Evolutionary conservation across 2,888 invertebrate genomes (phyloP), one percentile per base, ranked within the genome.

Genomic region (Morpho deidamia): DNA sequence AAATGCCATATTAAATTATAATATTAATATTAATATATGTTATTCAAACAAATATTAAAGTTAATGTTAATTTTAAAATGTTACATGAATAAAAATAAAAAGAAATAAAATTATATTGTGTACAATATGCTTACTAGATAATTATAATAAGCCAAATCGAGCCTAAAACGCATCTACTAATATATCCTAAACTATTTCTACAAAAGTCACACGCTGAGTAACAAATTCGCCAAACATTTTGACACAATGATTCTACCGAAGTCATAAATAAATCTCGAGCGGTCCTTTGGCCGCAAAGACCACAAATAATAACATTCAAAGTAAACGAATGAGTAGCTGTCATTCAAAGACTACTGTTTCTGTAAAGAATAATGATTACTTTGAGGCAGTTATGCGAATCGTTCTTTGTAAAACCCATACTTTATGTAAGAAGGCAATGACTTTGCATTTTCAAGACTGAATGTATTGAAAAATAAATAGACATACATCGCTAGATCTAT

Each of bases 221-320:
- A 70, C 71, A 71, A 76, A 79, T 71, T 71, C 62, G 65, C 54
- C 71, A 76, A 80, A 81, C 72, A 77, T 76, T 78, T 71, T 74
- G 71, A 74, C 72, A 72, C 71, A 75, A 76, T 69, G 63, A 64
- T 49, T 53, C 51, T 59, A 65, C 61, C 55, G 61, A 64, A 51
- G 40, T 44, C 47, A 68, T 65, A 65, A 64, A 66, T 58, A 60
- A 64, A 64, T 72, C 66, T 71, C 76, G 68, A 74, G 71, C 68
- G 72, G 70, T 65, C 62, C 54, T 58, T 58, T 58, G 51, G 53
- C 9, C 49, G 45, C 55, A 56, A 44, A 51, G 57, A 55, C 56
- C 59, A 58, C 57, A 54, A 51, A 44, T 40, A 37, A 51, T 38
- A 55, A 60, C 55, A 59, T 62, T 50, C 47, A 57, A 23, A 44